These are phyloP conservation scores for Sterna hirundo DNA, from an alignment of 2,113 vertebrate species.

Conservation along the genomic window DNA sequence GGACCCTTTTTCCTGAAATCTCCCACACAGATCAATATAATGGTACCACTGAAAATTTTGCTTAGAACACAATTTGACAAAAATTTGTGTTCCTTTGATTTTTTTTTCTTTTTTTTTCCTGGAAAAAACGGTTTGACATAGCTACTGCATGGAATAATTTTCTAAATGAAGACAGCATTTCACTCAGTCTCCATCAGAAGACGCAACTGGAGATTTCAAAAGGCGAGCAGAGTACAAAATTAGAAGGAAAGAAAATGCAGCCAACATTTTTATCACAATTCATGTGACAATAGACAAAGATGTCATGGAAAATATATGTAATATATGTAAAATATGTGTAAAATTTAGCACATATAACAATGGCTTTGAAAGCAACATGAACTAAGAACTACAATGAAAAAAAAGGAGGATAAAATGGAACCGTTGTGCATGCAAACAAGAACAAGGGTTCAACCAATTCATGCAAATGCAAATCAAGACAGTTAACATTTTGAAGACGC, in stretches of 20 bases:
- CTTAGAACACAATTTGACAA: neutral
- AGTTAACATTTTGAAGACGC: neutral
- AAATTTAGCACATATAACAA: neutral
- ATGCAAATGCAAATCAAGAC: slow-evolving; percentile 32
- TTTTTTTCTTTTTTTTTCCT: neutral
- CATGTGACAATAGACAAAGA: neutral
- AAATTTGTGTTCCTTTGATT: neutral
- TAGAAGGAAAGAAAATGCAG: neutral
- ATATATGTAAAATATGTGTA: neutral
- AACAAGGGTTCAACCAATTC: slow-evolving; percentile 21
- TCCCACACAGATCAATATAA: neutral
- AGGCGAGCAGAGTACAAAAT: neutral
- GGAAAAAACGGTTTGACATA: neutral
- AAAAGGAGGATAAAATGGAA: neutral
- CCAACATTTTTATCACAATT: neutral
- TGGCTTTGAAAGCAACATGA: neutral
- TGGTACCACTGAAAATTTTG: neutral
- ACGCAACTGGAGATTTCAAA: neutral
- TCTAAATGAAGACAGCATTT: neutral
- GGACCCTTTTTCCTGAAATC: neutral
- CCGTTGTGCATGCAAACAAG: neutral
- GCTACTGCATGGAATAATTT: neutral
- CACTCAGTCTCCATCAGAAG: neutral
- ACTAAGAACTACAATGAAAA: neutral
- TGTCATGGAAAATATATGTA: neutral